Base-by-base conservation (phyloP, 2,888 invertebrate genomes). In the Callimorpha dominula region DNA sequence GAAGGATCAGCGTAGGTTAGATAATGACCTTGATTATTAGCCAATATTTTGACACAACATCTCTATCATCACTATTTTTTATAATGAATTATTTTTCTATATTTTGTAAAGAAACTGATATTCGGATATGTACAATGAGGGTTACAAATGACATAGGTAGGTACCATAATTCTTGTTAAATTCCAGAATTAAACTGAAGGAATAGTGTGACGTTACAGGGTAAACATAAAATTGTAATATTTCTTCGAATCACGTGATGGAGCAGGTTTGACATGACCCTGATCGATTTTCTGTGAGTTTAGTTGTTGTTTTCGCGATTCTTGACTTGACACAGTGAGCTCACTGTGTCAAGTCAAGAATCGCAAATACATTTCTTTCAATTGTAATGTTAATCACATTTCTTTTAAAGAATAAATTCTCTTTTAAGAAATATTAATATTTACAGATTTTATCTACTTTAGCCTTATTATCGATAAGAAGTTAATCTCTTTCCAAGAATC, bases 11-110 rank as follows among this genome's bases (percentile, higher is more conserved):
- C 86, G 84, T 86, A 87, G 87, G 86, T 89, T 91, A 91, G 91
- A 89, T 89, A 88, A 87, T 91, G 91, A 92, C 93, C 93, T 93
- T 93, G 89, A 86, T 72, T 78, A 81, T 85, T 87, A 82, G 81
- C 73, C 77, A 83, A 82, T 68, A 64, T 57, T 65, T 62, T 78
- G 50, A 73, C 72, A 78, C 80, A 82, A 65, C 72, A 20, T 31
- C 0, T 7, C 31, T 31, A 31, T 60, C 7, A 7, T 31, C 31
- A 60, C 8, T 46, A 60, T 6, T 60, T 60, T 31, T 31, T 6
- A 60, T 14, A 20, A 14, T 60, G 31, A 52, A 17, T 52, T 52
- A 31, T 60, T 14, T 60, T 68, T 74, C 69, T 74, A 71, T 31
- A 20, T 65, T 62, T 62, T 62, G 8, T 62, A 7, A 4, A 40